Percentiles rank a stretch among this genome's conserved stretches.
Evolutionary conservation across 2,113 vertebrate genomes (phyloP).

Genomic region (Mus spicilegus): DNA sequence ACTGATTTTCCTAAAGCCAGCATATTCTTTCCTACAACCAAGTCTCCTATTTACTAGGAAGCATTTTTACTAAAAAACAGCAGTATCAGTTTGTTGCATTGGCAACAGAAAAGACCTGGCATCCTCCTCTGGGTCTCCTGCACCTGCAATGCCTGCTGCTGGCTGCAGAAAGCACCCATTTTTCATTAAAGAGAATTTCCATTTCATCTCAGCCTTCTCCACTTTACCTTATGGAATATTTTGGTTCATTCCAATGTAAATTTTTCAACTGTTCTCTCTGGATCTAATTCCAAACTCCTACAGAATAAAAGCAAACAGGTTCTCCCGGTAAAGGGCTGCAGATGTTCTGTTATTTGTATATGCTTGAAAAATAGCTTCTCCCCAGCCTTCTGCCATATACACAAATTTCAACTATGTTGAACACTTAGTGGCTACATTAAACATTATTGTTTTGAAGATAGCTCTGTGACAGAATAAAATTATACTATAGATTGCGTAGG

Average conservation of each 20-base stretch:
- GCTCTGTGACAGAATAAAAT: constrained; percentile 57
- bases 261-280: constrained; percentile 61
- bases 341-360: constrained; percentile 71
- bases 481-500: constrained; percentile 56
- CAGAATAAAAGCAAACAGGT: constrained; percentile 51
- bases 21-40: neutral
- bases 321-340: constrained; percentile 55
- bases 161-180: neutral
- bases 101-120: neutral
- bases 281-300: constrained; percentile 59
- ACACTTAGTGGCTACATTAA: constrained; percentile 71
- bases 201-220: neutral
- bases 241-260: constrained; percentile 47
- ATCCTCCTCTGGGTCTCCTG: neutral
- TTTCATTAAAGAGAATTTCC: constrained; percentile 25
- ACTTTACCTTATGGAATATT: constrained; percentile 16
- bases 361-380: constrained; percentile 64
- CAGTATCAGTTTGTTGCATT: neutral
- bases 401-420: constrained; percentile 59
- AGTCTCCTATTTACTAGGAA: constrained; percentile 2
- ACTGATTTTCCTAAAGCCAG: neutral
- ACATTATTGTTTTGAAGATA: constrained; percentile 56
- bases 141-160: neutral
- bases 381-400: constrained; percentile 10
- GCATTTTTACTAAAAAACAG: constrained; percentile 7